Conservation (phyloP, 2,888 invertebrate species). For the Neoscelio sp. region DNA sequence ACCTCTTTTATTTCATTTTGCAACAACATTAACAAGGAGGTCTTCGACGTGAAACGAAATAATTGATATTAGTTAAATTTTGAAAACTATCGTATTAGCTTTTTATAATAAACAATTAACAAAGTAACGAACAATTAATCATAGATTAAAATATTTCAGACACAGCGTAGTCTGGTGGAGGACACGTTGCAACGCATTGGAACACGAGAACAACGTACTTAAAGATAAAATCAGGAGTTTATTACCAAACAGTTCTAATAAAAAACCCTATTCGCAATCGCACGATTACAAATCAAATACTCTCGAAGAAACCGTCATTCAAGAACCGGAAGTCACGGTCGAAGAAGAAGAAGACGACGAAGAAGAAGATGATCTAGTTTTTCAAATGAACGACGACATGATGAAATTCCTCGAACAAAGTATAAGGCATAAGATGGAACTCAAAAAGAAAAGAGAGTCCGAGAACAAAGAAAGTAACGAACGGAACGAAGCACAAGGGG, state of each 20-base stretch:
- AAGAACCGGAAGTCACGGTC: slow-evolving; percentile 18
- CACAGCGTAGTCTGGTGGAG: slow-evolving; percentile 80
- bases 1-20: too few species aligned
- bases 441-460: slow-evolving; percentile 75
- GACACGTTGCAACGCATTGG: slow-evolving; percentile 78
- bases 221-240: slow-evolving; percentile 71
- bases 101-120: slow-evolving; percentile 6
- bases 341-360: slow-evolving; percentile 69
- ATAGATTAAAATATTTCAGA: slow-evolving; percentile 68
- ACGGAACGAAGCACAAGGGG: slow-evolving; percentile 48
- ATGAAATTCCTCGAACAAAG: slow-evolving; percentile 86
- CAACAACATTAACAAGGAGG: too few species aligned
- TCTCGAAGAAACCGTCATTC: background rate
- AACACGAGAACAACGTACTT: slow-evolving; percentile 78
- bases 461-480: slow-evolving; percentile 47
- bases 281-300: slow-evolving; percentile 15
- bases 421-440: slow-evolving; percentile 84
- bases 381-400: slow-evolving; percentile 87
- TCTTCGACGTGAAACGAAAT: too few species aligned
- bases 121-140: slow-evolving; percentile 4
- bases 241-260: slow-evolving; percentile 34
- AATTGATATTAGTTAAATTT: background rate
- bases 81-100: background rate
- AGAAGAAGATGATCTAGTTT: slow-evolving; percentile 81
- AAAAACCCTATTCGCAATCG: slow-evolving; percentile 22